Percentiles rank a stretch among this genome's conserved stretches.
These are phyloP conservation scores for Conistra vaccinii DNA, from an alignment of 2,888 invertebrate genomes.

Conservation along the genomic window DNA sequence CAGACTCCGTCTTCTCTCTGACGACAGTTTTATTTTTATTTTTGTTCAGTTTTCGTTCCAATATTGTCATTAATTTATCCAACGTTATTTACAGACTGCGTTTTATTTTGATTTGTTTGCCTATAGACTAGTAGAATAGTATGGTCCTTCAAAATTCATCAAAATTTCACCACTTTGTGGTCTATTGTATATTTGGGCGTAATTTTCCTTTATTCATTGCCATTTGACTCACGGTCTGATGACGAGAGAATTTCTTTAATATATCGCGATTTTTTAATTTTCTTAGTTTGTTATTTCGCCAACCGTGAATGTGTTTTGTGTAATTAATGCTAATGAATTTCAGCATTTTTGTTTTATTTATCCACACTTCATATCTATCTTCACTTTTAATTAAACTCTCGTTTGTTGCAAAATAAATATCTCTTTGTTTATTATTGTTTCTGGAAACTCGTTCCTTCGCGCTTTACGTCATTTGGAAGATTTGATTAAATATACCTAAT, in stretches of 20 bases:
- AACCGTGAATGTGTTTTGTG: conserved; percentile 24
- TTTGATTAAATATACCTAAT: conserved; percentile 33
- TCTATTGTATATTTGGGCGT: conserved; percentile 68
- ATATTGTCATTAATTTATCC: conserved; percentile 35
- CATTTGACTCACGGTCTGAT: conserved; percentile 46
- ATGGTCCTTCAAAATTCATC: conserved; percentile 49
- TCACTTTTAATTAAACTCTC: conserved; percentile 37
- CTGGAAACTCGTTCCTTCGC: conserved; percentile 18
- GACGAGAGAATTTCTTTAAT: conserved; percentile 53
- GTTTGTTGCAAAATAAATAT: conserved; percentile 21
- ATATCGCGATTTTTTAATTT: neutral
- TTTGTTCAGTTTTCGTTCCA: conserved; percentile 15
- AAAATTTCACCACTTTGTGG: conserved; percentile 58
- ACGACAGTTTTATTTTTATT: conserved; percentile 29
- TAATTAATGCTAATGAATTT: conserved; percentile 33
- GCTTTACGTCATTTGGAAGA: conserved; percentile 30
- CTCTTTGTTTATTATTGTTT: conserved; percentile 26
- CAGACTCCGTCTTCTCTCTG: conserved; percentile 32
- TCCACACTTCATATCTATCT: conserved; percentile 9
- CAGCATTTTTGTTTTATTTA: conserved; percentile 38
- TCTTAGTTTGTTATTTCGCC: conserved; percentile 6
- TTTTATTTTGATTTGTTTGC: conserved; percentile 42
- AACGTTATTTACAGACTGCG: conserved; percentile 64
- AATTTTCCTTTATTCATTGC: conserved; percentile 64
- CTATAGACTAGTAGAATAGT: conserved; percentile 42